These are phyloP conservation scores for Acanthacorydalis orientalis DNA, from an alignment of 2,888 invertebrate genomes.

Conservation along the genomic window DNA sequence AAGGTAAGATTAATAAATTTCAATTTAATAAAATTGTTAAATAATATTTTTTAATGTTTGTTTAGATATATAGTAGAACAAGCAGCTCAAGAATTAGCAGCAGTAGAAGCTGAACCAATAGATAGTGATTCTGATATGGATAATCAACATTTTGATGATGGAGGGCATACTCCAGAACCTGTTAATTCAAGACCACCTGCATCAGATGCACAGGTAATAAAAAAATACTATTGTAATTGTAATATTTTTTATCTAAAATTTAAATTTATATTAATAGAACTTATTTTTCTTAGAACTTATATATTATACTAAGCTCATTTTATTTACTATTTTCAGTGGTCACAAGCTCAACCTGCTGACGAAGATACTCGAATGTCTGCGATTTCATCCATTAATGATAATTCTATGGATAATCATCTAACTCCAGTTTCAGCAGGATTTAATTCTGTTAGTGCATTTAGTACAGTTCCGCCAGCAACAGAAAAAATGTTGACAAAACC, in stretches of 20 bases:
- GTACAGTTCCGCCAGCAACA: constrained; percentile 16
- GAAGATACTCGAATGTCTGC: constrained; percentile 31
- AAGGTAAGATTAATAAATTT: constrained; percentile 16
- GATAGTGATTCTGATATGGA: constrained; percentile 46
- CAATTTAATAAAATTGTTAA: background rate
- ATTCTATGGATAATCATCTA: constrained; percentile 14
- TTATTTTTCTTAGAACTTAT: background rate
- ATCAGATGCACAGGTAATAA: background rate
- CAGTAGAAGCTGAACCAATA: constrained; percentile 53
- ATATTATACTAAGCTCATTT: background rate
- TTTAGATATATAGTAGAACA: constrained; percentile 34
- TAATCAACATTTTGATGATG: constrained; percentile 19
- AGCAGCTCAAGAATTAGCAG: constrained; percentile 42
- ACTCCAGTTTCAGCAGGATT: constrained; percentile 15
- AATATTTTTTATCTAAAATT: background rate
- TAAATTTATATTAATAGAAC: background rate
- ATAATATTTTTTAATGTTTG: constrained; percentile 6
- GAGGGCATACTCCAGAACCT: constrained; percentile 7
- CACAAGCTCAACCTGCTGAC: constrained; percentile 22
- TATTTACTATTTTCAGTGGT: constrained; percentile 18
- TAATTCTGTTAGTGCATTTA: constrained; percentile 5
- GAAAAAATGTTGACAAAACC: constrained; percentile 25
- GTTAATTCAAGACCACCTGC: background rate
- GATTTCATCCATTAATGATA: constrained; percentile 23
- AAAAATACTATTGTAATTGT: background rate